A percentile compares a stretch with the other conserved stretches of the same genome.
These are phyloP conservation scores for Chaenocephalus aceratus DNA, from an alignment of 2,113 vertebrate species.

Conservation along the genomic window DNA sequence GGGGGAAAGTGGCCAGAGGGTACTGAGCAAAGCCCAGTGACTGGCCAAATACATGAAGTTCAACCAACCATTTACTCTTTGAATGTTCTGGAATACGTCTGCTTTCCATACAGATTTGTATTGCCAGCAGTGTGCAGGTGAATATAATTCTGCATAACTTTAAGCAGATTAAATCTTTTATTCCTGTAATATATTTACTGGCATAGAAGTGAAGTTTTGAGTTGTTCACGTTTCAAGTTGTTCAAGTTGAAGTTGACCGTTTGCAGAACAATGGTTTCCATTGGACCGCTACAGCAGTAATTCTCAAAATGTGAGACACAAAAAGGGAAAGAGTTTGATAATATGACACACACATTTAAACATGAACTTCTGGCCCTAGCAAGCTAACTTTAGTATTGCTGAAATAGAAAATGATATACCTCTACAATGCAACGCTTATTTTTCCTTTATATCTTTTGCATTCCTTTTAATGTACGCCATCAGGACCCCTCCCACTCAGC, in stretches of 20 bases:
- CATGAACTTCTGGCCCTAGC: neutral
- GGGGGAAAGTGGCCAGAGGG: neutral
- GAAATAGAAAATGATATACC: neutral
- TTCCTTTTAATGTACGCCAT: neutral
- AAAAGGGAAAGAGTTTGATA: neutral
- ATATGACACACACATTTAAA: neutral
- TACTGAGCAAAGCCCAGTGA: neutral
- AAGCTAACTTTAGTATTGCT: neutral
- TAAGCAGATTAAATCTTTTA: neutral
- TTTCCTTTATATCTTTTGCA: neutral
- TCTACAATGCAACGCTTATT: neutral
- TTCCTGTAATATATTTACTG: neutral
- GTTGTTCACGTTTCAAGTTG: neutral
- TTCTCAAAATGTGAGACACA: neutral
- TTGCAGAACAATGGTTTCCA: neutral
- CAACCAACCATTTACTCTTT: no score
- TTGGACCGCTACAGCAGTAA: neutral
- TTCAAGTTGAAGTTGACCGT: neutral
- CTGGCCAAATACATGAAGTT: neutral
- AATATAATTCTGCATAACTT: neutral
- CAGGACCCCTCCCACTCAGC: neutral
- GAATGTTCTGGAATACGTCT: neutral
- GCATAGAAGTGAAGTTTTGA: no score
- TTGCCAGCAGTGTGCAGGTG: neutral
- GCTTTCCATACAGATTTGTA: neutral